phyloP scores from a whole-genome alignment of 2,888 invertebrate species.

The Caenorhabditis wallacei region DNA sequence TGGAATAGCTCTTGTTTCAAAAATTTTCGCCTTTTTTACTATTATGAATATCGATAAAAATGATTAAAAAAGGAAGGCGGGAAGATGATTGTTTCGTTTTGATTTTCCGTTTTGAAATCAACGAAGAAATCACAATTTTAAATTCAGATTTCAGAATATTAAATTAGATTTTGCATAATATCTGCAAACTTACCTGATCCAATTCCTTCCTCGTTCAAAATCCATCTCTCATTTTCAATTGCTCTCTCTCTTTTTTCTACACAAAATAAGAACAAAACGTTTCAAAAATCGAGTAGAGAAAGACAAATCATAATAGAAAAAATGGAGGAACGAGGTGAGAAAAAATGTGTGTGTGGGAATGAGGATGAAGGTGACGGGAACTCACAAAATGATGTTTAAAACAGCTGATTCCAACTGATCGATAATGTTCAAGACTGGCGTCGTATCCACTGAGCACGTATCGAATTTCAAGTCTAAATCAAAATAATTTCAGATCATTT shows the following conservation, averaged over 20 bases:
- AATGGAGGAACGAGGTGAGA: constrained; percentile 20
- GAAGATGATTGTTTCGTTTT: not conserved
- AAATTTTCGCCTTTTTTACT: constrained; percentile 7
- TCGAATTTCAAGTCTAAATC: constrained; percentile 80
- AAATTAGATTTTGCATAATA: not conserved
- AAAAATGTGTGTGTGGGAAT: constrained; percentile 49
- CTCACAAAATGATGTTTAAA: constrained; percentile 80
- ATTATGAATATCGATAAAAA: not conserved
- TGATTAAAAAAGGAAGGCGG: not conserved
- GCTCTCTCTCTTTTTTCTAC: constrained; percentile 2
- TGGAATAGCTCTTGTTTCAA: constrained; percentile 14
- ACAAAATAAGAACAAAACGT: not conserved
- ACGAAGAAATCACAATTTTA: not conserved
- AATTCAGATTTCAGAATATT: constrained; percentile 31
- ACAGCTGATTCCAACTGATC: constrained; percentile 81
- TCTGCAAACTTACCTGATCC: constrained; percentile 50
- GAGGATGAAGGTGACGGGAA: constrained; percentile 48
- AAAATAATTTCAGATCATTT: constrained; percentile 15
- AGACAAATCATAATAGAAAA: constrained; percentile 17
- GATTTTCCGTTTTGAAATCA: not conserved
- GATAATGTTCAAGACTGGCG: constrained; percentile 76
- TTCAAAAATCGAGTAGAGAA: constrained; percentile 18
- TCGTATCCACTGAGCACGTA: constrained; percentile 73
- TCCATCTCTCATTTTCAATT: constrained; percentile 25
- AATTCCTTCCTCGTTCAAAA: constrained; percentile 50